phyloP scores from a whole-genome alignment of 2,888 invertebrate species.

The Synanthedon andrenaeformis region DNA sequence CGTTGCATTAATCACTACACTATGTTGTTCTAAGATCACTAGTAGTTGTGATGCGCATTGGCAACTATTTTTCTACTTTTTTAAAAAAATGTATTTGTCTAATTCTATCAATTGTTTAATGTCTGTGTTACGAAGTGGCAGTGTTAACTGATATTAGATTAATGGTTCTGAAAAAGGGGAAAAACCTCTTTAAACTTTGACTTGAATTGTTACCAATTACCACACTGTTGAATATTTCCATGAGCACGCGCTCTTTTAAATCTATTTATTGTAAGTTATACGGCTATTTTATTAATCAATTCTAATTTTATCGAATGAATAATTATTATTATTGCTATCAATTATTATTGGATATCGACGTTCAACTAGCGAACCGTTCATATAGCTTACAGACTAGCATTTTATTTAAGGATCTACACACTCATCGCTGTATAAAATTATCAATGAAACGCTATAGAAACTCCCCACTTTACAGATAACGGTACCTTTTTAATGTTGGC shows the following conservation, averaged over 20 bases:
- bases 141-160: neutral
- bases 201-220: no score
- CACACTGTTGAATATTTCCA: no score
- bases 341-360: neutral
- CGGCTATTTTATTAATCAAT: neutral
- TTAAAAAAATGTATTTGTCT: neutral
- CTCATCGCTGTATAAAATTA: neutral
- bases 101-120: neutral
- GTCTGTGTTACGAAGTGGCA: neutral
- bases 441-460: neutral
- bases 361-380: neutral
- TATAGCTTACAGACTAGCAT: slow-evolving; percentile 1
- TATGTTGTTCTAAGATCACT: slow-evolving; percentile 52
- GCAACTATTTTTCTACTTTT: neutral
- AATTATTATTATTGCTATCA: neutral
- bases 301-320: neutral
- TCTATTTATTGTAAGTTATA: neutral
- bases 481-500: slow-evolving; percentile 31
- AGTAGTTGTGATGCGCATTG: slow-evolving; percentile 9
- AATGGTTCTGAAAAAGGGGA: neutral
- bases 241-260: neutral
- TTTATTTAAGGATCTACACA: neutral
- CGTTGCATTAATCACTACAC: slow-evolving; percentile 23
- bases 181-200: neutral
- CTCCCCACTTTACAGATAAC: neutral